Percentiles rank a stretch among this genome's conserved stretches.
phyloP scores from a whole-genome alignment of 2,888 invertebrate genomes.

The Apotomis capreana region DNA sequence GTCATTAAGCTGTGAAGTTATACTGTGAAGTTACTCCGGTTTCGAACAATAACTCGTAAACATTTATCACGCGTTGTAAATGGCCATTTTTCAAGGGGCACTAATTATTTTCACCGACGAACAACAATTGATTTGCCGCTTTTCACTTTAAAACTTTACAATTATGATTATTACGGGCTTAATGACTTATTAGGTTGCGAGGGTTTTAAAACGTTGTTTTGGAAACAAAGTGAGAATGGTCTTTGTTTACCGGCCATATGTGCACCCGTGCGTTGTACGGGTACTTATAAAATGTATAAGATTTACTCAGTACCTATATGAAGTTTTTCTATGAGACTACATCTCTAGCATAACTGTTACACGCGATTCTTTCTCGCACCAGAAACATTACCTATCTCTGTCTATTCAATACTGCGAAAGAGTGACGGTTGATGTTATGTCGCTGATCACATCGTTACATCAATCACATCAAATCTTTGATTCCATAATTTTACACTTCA shows the following conservation, averaged over 20 bases:
- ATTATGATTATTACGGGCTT: conserved; percentile 39
- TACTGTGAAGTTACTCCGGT: conserved; percentile 49
- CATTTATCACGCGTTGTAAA: conserved; percentile 80
- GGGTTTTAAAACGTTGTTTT: conserved; percentile 21
- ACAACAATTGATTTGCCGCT: conserved; percentile 72
- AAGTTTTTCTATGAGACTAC: no score
- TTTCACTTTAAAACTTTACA: conserved; percentile 55
- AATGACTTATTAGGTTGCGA: conserved; percentile 38
- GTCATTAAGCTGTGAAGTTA: no score
- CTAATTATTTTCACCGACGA: conserved; percentile 78
- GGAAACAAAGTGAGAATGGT: conserved; percentile 32
- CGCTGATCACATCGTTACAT: no score
- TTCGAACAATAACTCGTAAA: conserved; percentile 81
- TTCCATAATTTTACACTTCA: no score
- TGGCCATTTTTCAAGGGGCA: conserved; percentile 78
- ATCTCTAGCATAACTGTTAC: no score
- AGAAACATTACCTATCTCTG: no score
- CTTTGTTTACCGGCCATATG: conserved; percentile 9
- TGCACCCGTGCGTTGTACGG: conserved; percentile 1
- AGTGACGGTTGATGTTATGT: no score
- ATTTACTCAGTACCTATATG: no score
- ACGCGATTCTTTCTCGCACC: no score
- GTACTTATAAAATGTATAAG: no score
- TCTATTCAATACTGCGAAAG: no score
- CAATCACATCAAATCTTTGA: no score